Percentiles rank a stretch among this genome's conserved stretches.
Evolutionary conservation across 2,113 vertebrate species (phyloP).

Genomic region (Chaetodon auriga): DNA sequence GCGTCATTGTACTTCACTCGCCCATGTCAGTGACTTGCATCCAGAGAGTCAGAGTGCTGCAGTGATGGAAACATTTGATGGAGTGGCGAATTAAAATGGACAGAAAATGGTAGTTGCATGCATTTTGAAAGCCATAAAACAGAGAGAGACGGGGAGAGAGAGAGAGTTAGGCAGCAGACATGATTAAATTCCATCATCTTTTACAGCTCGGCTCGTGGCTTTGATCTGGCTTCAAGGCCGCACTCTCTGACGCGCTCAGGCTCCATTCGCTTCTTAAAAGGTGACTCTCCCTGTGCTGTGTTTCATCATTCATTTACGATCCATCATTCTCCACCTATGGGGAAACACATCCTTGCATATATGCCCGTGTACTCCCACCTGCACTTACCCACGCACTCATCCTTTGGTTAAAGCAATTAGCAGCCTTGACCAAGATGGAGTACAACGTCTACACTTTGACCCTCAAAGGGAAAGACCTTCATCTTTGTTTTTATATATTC

Average conservation of each 20-base stretch:
- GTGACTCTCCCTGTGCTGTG: constrained; percentile 67
- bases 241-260: constrained; percentile 45
- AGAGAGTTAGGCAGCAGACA: constrained; percentile 58
- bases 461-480: constrained; percentile 22
- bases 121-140: constrained; percentile 52
- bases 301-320: constrained; percentile 76
- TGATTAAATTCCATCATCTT: constrained; percentile 80
- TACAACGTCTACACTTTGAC: constrained; percentile 46
- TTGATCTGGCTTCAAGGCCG: constrained; percentile 82
- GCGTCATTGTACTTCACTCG: constrained; percentile 41
- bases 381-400: constrained; percentile 34
- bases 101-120: constrained; percentile 37
- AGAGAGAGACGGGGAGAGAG: constrained; percentile 21
- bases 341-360: constrained; percentile 41
- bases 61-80: constrained; percentile 40
- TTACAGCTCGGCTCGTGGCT: constrained; percentile 67
- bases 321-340: constrained; percentile 66
- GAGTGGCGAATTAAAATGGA: constrained; percentile 52
- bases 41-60: constrained; percentile 25
- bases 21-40: constrained; percentile 48
- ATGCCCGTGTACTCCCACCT: constrained; percentile 11
- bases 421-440: constrained; percentile 57
- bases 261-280: constrained; percentile 72
- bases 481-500: background rate
- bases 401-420: constrained; percentile 62